Evolutionary conservation across 2,797 vertebrate genomes (phyloP).

Genomic region (Melanogrammus aeglefinus): DNA sequence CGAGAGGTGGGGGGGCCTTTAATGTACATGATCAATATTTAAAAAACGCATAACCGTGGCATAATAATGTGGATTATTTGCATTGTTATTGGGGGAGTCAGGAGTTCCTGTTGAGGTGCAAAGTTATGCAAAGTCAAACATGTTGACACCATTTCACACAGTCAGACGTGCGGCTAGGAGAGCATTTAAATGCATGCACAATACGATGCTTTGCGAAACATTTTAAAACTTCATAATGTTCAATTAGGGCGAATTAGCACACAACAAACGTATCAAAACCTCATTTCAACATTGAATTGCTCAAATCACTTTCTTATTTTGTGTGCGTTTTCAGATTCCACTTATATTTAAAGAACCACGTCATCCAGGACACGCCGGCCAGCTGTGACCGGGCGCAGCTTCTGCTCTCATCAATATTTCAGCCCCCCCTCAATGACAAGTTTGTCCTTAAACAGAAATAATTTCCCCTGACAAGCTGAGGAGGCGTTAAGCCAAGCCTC

Average conservation of each 20-base stretch:
- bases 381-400: constrained; percentile 33
- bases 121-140: constrained; percentile 19
- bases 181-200: background rate
- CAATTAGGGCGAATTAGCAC: too few species aligned
- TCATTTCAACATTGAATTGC: background rate
- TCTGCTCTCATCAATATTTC: constrained; percentile 66
- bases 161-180: constrained; percentile 30
- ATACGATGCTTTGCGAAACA: too few species aligned
- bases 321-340: background rate
- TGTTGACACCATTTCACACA: constrained; percentile 25
- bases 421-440: constrained; percentile 48
- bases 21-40: constrained; percentile 24
- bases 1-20: background rate
- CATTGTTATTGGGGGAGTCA: constrained; percentile 32
- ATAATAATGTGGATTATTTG: constrained; percentile 44
- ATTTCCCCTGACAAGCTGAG: constrained; percentile 68
- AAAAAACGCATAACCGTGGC: constrained; percentile 51
- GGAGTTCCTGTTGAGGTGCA: constrained; percentile 35
- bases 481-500: constrained; percentile 45
- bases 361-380: too few species aligned
- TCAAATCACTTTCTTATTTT: too few species aligned
- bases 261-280: background rate
- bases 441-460: constrained; percentile 66
- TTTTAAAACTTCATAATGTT: too few species aligned
- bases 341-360: background rate